phyloP scores from a whole-genome alignment of 2,888 invertebrate genomes.

The Lysandra coridon region DNA sequence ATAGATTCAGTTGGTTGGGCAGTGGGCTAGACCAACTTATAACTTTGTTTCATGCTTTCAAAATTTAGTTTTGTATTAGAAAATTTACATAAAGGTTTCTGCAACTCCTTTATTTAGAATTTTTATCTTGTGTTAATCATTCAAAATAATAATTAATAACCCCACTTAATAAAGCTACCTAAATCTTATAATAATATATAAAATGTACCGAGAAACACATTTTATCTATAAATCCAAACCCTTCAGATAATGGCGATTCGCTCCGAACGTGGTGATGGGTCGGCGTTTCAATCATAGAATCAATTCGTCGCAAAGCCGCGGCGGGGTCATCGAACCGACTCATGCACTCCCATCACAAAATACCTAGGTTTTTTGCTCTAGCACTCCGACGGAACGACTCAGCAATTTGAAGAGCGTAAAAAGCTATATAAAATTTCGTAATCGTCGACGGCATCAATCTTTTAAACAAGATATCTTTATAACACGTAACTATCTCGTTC shows the following conservation, averaged over 20 bases:
- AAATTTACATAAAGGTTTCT: too few relatives aligned
- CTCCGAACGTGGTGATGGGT: conserved; percentile 40
- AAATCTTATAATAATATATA: background rate
- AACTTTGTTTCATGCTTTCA: too few relatives aligned
- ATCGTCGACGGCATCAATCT: conserved; percentile 10
- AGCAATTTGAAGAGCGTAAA: conserved; percentile 27
- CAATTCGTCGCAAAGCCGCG: conserved; percentile 56
- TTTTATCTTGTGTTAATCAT: too few relatives aligned
- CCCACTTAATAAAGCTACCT: too few relatives aligned
- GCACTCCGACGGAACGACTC: conserved; percentile 34
- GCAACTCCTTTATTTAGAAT: too few relatives aligned
- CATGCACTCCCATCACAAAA: conserved; percentile 34
- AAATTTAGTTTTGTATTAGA: too few relatives aligned
- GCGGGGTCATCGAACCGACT: conserved; percentile 41
- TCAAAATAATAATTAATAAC: background rate
- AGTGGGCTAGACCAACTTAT: too few relatives aligned
- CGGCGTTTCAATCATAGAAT: conserved; percentile 66
- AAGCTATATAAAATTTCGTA: conserved; percentile 27
- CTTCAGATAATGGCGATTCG: conserved; percentile 49
- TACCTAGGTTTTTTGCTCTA: conserved; percentile 43
- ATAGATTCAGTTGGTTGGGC: background rate
- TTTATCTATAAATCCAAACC: conserved; percentile 38
- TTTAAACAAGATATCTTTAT: conserved; percentile 27
- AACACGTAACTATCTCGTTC: conserved; percentile 1
- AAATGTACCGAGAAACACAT: background rate